Evolutionary conservation across 2,113 vertebrate species (phyloP), one percentile per base, ranked within the genome.

Genomic region (Prinia subflava): DNA sequence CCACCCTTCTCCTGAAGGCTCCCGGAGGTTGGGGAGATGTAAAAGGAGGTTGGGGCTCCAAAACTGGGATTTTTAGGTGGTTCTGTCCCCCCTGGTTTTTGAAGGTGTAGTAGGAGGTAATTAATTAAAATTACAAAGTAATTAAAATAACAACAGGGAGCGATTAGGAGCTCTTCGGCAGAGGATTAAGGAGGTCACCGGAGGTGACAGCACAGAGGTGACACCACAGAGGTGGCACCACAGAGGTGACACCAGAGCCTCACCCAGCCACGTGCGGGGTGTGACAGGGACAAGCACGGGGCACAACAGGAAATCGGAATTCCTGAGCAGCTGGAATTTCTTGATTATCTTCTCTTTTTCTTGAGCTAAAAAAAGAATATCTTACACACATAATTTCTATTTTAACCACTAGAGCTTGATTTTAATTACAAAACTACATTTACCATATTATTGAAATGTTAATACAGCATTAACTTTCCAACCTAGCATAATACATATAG

Each of bases 241-340:
- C n/a, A n/a, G 47, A n/a, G 47, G 60, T 30, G 60, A 65, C 47
- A 53, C 2, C 60, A 44, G 24, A 23, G 2, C 31, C 37, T 53
- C 60, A 42, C 9, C 59, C 10, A 3, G 46, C 3, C 75, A 11
- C 7, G 3, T 3, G 11, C 18, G 9, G 28, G 9, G 49, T 7
- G 49, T 5, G 20, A 63, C 35, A 41, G 3, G 5, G 15, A 7
- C 74, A 39, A 0, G 12, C 35, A 9, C 1, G 1, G 10, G 24
- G 7, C 6, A 7, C 7, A 12, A 7, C 2, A 15, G 6, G 30
- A 28, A 64, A 42, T 41, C 37, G 3, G 10, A 15, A 8, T 23
- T 28, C 24, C 59, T 9, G 23, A 28, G 52, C 42, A 23, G 3
- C 5, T 9, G n/a, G n/a, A n/a, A n/a, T n/a, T n/a, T n/a, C n/a